Evolutionary conservation across 37 sponge, comb jelly and placozoan species (phyloP), one percentile per base, ranked within the genome.

Genomic region (Spongilla lacustris): DNA sequence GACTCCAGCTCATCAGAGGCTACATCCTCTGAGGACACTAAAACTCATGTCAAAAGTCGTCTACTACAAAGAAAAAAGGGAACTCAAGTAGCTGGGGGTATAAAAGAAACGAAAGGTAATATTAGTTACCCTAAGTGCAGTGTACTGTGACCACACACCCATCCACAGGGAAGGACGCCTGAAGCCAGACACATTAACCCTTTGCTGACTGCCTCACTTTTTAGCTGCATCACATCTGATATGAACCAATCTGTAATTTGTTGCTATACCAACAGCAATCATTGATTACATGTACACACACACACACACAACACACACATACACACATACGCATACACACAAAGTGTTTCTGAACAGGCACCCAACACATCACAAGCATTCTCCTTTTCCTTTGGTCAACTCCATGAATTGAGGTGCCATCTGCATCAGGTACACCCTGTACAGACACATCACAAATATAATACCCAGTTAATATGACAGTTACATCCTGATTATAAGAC

Each of bases 381-480:
- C 86, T 83, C 93, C 93, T 73, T 89, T 81, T 31, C 68, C 50
- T 72, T 86, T 74, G 17, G 90, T 89, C 49, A 93, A 73, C 69
- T 89, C 93, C 71, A 41, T 93, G 66, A 93, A 93, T 24, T 89
- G 34, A 10, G 79, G 81, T 22, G 74, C 72, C 13, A 89, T 67
- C 46, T 88, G 72, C 30, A 79, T 67, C 41, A 93, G 33, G 37
- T 89, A 85, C 2, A 69, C 36, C 81, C 93, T 93, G 78, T 48
- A 70, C 21, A 46, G 25, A 26, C 38, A 41, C 21, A 82, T 34
- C 28, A 76, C 6, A 6, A 41, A 41, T 6, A 41, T 41, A 9
- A 41, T 41, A 41, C 6, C 41, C 41, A 41, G 3, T 41, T 6
- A 41, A 41, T 9, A 6, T n/a, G n/a, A n/a, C n/a, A n/a, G n/a